Evolutionary conservation across 2,888 invertebrate genomes (phyloP).

Genomic region (Schizaphis graminum): DNA sequence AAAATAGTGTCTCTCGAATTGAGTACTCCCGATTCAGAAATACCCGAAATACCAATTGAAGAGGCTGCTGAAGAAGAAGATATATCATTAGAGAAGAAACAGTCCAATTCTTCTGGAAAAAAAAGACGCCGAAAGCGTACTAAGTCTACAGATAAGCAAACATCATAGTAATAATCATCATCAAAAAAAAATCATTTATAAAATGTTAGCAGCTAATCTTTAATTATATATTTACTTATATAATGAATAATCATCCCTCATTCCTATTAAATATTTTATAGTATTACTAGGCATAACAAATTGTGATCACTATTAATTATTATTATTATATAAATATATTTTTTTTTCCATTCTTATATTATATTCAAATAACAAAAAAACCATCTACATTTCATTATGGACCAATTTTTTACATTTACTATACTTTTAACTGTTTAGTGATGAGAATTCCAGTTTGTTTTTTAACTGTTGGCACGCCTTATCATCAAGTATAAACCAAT

Average conservation of each 20-base stretch:
- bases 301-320: slow-evolving; percentile 62
- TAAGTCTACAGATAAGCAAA: slow-evolving; percentile 59
- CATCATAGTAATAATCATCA: slow-evolving; percentile 15
- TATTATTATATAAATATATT: slow-evolving; percentile 50
- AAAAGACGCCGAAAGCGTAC: slow-evolving; percentile 61
- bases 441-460: slow-evolving; percentile 31
- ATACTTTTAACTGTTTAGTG: slow-evolving; percentile 19
- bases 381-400: slow-evolving; percentile 51
- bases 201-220: slow-evolving; percentile 14
- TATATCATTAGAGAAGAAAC: slow-evolving; percentile 37
- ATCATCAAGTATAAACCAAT: not conserved
- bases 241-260: slow-evolving; percentile 49
- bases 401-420: slow-evolving; percentile 63
- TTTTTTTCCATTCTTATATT: slow-evolving; percentile 39
- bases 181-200: not conserved
- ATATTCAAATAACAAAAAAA: slow-evolving; percentile 24
- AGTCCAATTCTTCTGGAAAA: slow-evolving; percentile 35
- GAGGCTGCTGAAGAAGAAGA: slow-evolving; percentile 28
- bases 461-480: not conserved
- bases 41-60: slow-evolving; percentile 30
- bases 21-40: slow-evolving; percentile 59
- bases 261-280: slow-evolving; percentile 63
- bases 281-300: slow-evolving; percentile 64
- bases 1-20: slow-evolving; percentile 91
- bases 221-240: slow-evolving; percentile 10